These are phyloP conservation scores for Mastomys coucha DNA, from an alignment of 2,113 vertebrate species.

Conservation along the genomic window DNA sequence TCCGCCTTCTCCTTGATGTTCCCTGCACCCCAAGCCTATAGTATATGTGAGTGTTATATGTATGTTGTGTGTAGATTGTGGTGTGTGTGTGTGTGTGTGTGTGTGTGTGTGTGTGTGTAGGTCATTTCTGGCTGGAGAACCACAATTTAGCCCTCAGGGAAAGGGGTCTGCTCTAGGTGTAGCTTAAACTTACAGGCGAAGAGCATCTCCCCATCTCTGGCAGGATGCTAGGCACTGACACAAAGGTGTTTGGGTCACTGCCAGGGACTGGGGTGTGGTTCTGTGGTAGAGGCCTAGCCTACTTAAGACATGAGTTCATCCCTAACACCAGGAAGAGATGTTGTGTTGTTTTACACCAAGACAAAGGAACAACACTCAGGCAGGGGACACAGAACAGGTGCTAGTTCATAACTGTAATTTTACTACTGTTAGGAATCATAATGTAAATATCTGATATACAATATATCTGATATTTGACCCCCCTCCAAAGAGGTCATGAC, in stretches of 20 bases:
- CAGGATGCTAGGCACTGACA: not conserved
- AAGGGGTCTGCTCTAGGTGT: not conserved
- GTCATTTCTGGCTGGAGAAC: not conserved
- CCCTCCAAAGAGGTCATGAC: not conserved
- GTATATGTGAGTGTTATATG: not conserved
- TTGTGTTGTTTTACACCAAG: not conserved
- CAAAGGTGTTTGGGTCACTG: not conserved
- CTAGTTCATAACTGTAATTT: not conserved
- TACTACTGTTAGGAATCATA: not conserved
- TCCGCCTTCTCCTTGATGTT: not conserved
- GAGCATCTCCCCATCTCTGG: not conserved
- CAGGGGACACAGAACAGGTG: too few species aligned
- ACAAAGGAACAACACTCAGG: not conserved
- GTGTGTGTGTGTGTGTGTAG: not conserved
- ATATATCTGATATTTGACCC: not conserved
- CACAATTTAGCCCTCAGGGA: not conserved
- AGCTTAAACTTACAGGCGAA: not conserved
- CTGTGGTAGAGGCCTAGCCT: not conserved
- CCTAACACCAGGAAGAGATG: not conserved
- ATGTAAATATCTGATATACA: not conserved
- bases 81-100: not conserved
- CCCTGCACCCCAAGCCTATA: not conserved
- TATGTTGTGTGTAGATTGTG: not conserved
- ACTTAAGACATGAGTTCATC: not conserved
- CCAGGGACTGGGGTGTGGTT: not conserved